Evolutionary conservation across 2,797 vertebrate genomes (phyloP).

Genomic region (Rhinoraja longicauda): DNA sequence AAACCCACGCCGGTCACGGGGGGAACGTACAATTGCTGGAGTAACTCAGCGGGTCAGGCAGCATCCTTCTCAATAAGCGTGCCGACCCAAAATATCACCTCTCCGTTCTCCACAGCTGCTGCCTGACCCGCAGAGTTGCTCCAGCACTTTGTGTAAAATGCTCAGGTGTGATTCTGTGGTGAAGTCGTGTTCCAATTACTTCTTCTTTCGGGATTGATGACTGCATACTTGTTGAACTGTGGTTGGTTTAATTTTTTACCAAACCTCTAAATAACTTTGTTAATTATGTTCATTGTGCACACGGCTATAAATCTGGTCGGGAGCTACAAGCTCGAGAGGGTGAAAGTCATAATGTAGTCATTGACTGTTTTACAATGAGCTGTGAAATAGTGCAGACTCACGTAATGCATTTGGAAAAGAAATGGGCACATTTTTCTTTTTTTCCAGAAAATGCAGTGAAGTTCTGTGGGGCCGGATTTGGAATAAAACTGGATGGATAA

Average conservation of each 20-base stretch:
- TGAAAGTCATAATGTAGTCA: background rate
- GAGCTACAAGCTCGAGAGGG: background rate
- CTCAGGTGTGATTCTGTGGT: background rate
- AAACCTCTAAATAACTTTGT: background rate
- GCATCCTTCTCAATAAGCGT: no score
- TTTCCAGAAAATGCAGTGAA: background rate
- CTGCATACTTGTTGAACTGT: background rate
- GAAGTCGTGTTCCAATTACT: background rate
- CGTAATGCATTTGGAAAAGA: background rate
- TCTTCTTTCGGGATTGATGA: background rate
- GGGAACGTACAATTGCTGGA: no score
- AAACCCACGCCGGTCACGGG: no score
- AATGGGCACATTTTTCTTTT: background rate
- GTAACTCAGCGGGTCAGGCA: no score
- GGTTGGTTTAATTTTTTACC: background rate
- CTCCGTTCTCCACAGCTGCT: no score
- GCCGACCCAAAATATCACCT: no score
- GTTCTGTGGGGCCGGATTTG: background rate
- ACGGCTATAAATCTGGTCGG: background rate
- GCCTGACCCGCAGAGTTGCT: no score
- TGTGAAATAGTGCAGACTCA: background rate
- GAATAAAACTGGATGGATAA: background rate
- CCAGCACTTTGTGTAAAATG: no score
- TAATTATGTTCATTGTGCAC: background rate
- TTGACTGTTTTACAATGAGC: background rate